Evolutionary conservation across 2,888 invertebrate species (phyloP).

Genomic region (Polydrusus pterygomalis): DNA sequence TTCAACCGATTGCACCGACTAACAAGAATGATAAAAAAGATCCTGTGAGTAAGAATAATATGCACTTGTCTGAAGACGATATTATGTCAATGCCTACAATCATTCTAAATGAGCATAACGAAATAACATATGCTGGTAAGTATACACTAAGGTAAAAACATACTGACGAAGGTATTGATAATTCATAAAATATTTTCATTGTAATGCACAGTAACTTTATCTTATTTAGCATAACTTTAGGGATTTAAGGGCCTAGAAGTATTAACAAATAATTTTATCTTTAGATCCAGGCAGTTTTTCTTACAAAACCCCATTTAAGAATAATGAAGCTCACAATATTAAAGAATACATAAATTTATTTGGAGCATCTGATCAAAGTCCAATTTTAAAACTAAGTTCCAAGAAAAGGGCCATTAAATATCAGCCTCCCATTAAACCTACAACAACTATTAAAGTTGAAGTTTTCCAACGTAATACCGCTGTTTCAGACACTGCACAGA

Average conservation of each 20-base stretch:
- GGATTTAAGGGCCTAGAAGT: too few species aligned
- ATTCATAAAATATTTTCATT: too few species aligned
- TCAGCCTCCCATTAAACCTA: conserved; percentile 29
- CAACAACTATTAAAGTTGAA: conserved; percentile 50
- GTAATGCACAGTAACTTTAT: too few species aligned
- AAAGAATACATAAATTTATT: conserved; percentile 49
- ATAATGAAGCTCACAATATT: conserved; percentile 45
- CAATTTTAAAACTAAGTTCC: conserved; percentile 30
- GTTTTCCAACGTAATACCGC: conserved; percentile 26
- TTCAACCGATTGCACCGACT: conserved; percentile 9
- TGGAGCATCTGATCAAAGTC: conserved; percentile 41
- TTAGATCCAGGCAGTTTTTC: conserved; percentile 25
- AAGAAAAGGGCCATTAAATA: conserved; percentile 5
- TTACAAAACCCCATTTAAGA: conserved; percentile 25
- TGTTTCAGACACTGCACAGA: background rate
- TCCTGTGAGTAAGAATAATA: background rate
- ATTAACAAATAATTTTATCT: conserved; percentile 8
- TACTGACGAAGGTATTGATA: too few species aligned
- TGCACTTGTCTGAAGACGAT: conserved; percentile 35
- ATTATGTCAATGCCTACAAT: conserved; percentile 51
- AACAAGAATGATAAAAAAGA: background rate
- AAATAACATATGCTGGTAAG: conserved; percentile 47
- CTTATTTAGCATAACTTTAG: background rate
- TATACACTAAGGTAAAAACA: too few species aligned
- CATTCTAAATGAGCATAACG: conserved; percentile 48